Percentiles rank a stretch among this genome's conserved stretches.
Conservation (phyloP, 2,797 vertebrate species). For the Eupleurogrammus muticus region DNA sequence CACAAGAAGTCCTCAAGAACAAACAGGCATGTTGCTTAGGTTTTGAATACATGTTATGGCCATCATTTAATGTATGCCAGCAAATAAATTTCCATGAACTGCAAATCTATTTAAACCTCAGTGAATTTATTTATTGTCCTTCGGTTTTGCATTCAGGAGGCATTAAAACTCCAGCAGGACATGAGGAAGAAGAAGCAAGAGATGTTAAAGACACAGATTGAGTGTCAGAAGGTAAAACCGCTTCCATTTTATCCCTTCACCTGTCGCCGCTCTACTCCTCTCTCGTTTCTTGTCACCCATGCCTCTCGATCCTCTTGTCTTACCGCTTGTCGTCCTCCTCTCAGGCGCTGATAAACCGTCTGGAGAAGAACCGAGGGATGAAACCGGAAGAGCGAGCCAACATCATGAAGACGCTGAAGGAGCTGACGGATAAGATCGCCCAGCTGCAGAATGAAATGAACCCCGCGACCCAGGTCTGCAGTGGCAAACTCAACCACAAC, state of each 20-base stretch:
- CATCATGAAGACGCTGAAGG: slow-evolving; percentile 98
- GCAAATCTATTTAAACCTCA: not conserved
- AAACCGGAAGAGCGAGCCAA: slow-evolving; percentile 95
- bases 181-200: slow-evolving; percentile 98
- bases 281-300: not conserved
- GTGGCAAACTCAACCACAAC: slow-evolving; percentile 76
- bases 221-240: slow-evolving; percentile 94
- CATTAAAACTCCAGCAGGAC: slow-evolving; percentile 95
- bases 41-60: slow-evolving; percentile 22
- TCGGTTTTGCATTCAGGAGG: slow-evolving; percentile 81
- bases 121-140: slow-evolving; percentile 18
- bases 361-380: slow-evolving; percentile 95
- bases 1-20: slow-evolving; percentile 94
- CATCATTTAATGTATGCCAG: not conserved
- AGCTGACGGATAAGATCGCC: slow-evolving; percentile 93
- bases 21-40: slow-evolving; percentile 88
- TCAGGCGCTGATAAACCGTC: slow-evolving; percentile 94
- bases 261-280: not conserved
- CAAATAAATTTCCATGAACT: not conserved
- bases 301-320: not conserved
- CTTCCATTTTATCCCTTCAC: not conserved
- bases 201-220: slow-evolving; percentile 96
- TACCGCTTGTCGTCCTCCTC: not conserved
- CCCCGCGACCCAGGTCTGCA: slow-evolving; percentile 77
- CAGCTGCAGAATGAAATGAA: slow-evolving; percentile 96